These are phyloP conservation scores for Anoplius nigerrimus DNA, from an alignment of 2,888 invertebrate species.

Conservation along the genomic window DNA sequence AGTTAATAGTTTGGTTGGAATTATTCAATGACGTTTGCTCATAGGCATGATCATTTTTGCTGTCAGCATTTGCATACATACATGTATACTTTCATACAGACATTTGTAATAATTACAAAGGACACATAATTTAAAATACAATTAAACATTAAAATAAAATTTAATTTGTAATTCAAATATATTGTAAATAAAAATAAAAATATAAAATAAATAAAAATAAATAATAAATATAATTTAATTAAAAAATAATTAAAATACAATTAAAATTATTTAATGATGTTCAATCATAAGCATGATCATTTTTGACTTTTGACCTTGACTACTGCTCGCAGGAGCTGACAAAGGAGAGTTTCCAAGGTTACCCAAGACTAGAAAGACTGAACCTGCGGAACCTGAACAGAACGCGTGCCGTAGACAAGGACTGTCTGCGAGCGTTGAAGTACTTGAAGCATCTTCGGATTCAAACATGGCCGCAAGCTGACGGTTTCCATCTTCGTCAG, in stretches of 20 bases:
- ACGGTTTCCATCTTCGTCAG: constrained; percentile 84
- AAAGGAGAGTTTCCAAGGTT: constrained; percentile 83
- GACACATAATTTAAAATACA: too few species aligned
- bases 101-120: too few species aligned
- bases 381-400: constrained; percentile 85
- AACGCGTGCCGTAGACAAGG: constrained; percentile 85
- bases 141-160: background rate
- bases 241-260: background rate
- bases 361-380: constrained; percentile 84
- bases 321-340: constrained; percentile 78
- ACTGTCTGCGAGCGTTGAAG: constrained; percentile 81
- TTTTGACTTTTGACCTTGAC: background rate
- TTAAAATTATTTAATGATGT: background rate
- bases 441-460: constrained; percentile 83
- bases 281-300: background rate
- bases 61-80: too few species aligned
- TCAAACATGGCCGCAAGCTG: constrained; percentile 86
- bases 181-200: background rate
- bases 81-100: too few species aligned
- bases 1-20: too few species aligned
- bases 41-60: too few species aligned
- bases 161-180: background rate
- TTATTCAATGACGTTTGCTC: too few species aligned
- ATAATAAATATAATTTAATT: too few species aligned
- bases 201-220: background rate